Base-by-base conservation (phyloP, 64 coral and sea anemone species). In the Porites lutea region DNA sequence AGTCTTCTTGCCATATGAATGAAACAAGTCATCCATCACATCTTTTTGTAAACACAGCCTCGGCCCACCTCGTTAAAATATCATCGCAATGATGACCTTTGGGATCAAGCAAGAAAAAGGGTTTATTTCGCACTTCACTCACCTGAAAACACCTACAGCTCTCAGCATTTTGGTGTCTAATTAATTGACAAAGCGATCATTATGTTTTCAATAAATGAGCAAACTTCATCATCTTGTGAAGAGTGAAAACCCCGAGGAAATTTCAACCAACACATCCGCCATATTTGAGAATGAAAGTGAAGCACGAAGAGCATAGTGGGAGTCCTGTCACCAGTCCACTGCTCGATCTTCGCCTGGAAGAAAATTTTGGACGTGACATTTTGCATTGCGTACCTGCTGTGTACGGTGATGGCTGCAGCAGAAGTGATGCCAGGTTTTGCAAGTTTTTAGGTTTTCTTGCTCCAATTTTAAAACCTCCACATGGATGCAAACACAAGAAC, bases 181-280 rank as follows among this genome's bases (percentile, higher is more conserved):
- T 68, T 68, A 83, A 9, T 68, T 6, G 20, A 13, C 18, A 64
- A 48, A 8, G 19, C 7, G 18, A 68, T 83, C 16, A 18, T 22
- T 3, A 14, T 68, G 68, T 65, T 45, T 21, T 65, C 14, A 48
- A 81, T 21, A 8, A 19, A 62, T 45, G 27, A 43, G 62, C 16
- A 67, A 21, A 21, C 67, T 83, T 65, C 45, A 83, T 83, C 81
- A 83, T 65, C 79, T 83, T 67, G 21, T 12, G 45, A 50, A 63
- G 63, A 67, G 23, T 13, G 15, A 2, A 20, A 69, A 9, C 68
- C 18, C 60, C 48, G 63, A 51, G 62, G 48, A 70, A 37, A 82
- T 65, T 63, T 22, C 13, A 52, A 47, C 3, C 45, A 51, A 22
- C 5, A 51, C 46, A 51, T 65, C 81, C 81, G 81, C 81, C 81